Evolutionary conservation across 2,113 vertebrate species (phyloP), one percentile per base, ranked within the genome.

Genomic region (Brachypteracias leptosomus): DNA sequence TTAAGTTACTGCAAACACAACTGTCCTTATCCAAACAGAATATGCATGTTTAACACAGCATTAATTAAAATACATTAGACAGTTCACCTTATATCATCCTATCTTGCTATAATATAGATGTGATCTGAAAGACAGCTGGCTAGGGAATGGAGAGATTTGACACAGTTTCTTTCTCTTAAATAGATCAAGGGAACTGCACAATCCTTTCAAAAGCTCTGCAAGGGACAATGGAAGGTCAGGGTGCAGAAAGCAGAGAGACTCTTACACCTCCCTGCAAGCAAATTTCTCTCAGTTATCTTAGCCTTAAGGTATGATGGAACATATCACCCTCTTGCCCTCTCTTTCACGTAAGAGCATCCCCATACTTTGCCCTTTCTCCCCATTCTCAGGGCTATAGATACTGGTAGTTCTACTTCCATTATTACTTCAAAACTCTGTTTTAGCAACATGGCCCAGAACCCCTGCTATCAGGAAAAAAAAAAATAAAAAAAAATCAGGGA

Each of bases 81-180:
- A 59, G 68, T 38, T 94, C 55, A 58, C 62, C 65, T 87, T 86
- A 24, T 44, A 68, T 73, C 55, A 12, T 49, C 35, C 81, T 67
- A 52, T 14, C 88, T 71, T 84, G 74, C 72, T 20, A 13, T 84
- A 93, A 86, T 92, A 94, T 77, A 96, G 93, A 94, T 57, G 61
- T 94, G 93, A 93, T 95, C 55, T 91, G 91, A 83, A 88, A 95
- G 90, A 90, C 91, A 93, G 92, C 71, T 92, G 77, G 81, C 71
- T 88, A n/a, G 63, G 85, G 68, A 96, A 90, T 21, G 78, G 82
- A 85, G 90, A 88, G 93, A 95, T 94, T 83, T 97, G 96, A 95
- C 95, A 97, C 88, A 92, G 79, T 96, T 96, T 96, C 89, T 66
- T 94, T 89, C 85, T 96, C 90, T 85, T 92, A 97, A 95, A 92